Base-by-base conservation (phyloP, 1,140 invertebrate species). In the Batillaria attramentaria region DNA sequence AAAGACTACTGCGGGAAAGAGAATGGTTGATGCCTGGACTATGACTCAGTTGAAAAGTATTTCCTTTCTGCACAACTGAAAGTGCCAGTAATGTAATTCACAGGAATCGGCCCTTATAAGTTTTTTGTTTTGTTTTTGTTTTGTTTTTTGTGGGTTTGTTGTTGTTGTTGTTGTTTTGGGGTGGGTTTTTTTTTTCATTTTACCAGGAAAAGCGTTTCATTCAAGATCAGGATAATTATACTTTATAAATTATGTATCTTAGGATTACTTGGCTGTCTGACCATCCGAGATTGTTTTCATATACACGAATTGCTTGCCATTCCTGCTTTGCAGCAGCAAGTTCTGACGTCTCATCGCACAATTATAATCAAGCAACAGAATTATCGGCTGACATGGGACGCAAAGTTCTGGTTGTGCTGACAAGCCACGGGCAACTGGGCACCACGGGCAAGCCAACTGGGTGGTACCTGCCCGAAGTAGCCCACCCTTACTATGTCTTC, bases 381-480 rank as follows among this genome's bases (percentile, higher is more conserved):
- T 18, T 46, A 6, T 13, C 33, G 57, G 41, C 20, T 16, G 10
- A 6, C 60, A 79, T 78, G 78, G 72, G 57, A 24, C 72, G 28
- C 41, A 86, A 83, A 31, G 75, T 86, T 0, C 54, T 87, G 18
- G 60, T 84, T 43, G 83, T 87, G 13, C 72, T 87, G 4, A 86
- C 85, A 1, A 86, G 76, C 72, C 74, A 81, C 31, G 68, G 35
- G 42, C 60, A 83, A 13, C 69, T 87, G 28, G 83, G 80, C 41
- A 43, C 41, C 31, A 81, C 82, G 2, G 85, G 76, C 5, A 84
- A 84, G 18, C 79, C 79, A 41, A 87, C 86, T 8, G 86, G 86
- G 5, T 86, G 86, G 85, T 87, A 87, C 68, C 75, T 87, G 46
- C 85, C 85, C 37, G 86, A 86, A 73, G 81, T 86, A 5, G 86